phyloP scores from a whole-genome alignment of 2,888 invertebrate genomes.

The Sarcophaga rosellei region DNA sequence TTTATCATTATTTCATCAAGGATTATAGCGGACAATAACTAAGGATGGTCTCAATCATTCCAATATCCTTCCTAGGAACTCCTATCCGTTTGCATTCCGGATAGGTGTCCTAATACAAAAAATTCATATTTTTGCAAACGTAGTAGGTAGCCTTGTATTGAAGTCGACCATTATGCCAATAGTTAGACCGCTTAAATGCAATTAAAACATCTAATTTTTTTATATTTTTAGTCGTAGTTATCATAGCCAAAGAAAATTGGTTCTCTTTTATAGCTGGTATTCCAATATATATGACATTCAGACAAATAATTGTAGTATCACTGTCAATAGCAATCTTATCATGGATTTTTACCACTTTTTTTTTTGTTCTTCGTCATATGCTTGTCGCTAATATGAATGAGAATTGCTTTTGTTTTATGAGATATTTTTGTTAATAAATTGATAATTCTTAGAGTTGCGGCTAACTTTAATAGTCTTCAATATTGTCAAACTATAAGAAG shows the following conservation, averaged over 20 bases:
- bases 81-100: too few species aligned
- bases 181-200: not conserved
- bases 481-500: too few species aligned
- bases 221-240: not conserved
- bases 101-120: too few species aligned
- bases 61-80: too few species aligned
- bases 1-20: too few species aligned
- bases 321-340: not conserved
- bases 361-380: not conserved
- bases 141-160: not conserved
- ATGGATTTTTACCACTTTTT: not conserved
- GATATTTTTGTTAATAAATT: too few species aligned
- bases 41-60: too few species aligned
- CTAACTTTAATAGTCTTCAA: not conserved
- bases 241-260: not conserved
- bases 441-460: not conserved
- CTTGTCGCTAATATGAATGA: not conserved
- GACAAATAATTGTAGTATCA: not conserved
- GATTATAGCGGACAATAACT: too few species aligned
- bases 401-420: not conserved
- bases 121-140: too few species aligned
- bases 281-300: slow-evolving; percentile 2
- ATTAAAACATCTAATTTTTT: not conserved
- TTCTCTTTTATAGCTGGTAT: not conserved
- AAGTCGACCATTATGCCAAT: not conserved